phyloP scores from a whole-genome alignment of 2,113 vertebrate species.

The Microcebus griseorufus region DNA sequence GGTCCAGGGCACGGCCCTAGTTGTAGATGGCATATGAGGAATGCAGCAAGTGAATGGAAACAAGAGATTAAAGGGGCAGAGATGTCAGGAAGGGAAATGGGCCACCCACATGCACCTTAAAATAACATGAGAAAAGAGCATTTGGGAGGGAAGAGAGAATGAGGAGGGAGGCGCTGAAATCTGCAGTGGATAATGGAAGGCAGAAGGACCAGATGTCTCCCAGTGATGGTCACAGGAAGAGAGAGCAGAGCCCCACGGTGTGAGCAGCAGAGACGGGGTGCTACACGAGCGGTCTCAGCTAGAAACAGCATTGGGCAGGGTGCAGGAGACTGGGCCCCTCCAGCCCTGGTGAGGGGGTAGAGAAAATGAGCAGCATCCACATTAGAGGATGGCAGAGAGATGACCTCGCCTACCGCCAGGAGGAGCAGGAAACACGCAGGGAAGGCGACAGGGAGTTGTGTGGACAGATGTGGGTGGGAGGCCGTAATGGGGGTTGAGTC shows the following conservation, averaged over 20 bases:
- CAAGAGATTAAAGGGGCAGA: background rate
- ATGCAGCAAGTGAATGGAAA: background rate
- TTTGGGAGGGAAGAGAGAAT: background rate
- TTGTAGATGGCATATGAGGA: background rate
- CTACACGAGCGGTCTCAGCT: background rate
- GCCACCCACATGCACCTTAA: background rate
- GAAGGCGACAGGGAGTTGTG: rapidly evolving
- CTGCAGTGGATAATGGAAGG: background rate
- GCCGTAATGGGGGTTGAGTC: background rate
- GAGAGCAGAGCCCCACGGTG: rapidly evolving
- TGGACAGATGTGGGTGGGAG: background rate
- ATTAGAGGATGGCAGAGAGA: background rate
- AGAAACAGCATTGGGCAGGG: background rate
- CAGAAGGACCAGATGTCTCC: background rate
- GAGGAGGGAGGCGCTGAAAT: background rate
- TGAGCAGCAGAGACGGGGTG: background rate
- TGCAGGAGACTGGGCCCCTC: background rate
- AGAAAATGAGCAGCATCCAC: background rate
- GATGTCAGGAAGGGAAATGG: background rate
- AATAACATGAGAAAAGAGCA: background rate
- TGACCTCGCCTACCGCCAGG: background rate
- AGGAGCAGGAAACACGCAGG: background rate
- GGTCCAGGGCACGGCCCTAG: background rate
- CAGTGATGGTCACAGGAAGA: background rate
- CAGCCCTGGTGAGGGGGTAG: background rate